Base-by-base conservation (phyloP, 2,113 vertebrate species). In the Lepus americanus region DNA sequence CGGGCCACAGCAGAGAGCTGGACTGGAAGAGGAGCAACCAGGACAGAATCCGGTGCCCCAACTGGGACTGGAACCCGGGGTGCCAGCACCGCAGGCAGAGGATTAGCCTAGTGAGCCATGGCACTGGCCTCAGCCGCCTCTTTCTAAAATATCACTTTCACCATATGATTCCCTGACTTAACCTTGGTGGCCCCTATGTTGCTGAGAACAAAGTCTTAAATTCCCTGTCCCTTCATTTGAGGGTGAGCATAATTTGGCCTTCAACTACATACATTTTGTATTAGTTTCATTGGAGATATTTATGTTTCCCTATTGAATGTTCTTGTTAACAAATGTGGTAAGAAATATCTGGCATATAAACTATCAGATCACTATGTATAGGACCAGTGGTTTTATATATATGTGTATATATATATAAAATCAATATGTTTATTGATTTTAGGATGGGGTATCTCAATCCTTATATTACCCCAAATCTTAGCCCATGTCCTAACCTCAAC, bases 241-340 rank as follows among this genome's bases (percentile, higher is more conserved):
- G 69, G 23, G 79, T 25, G 74, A 66, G 33, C 82, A 27, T 82
- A 90, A 49, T 77, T 14, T 59, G 12, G 16, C 11, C 27, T 95
- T 59, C 29, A 63, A 51, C 73, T 77, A 77, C 70, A 86, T 66
- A 76, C 53, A 74, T 83, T 87, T 92, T 83, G 74, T 74, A 14
- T 39, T 63, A n/a, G 20, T 78, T 92, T 89, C 8, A 66, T 31
- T 69, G 49, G 95, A 77, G 11, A 33, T 64, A 91, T 69, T 73
- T 0, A 61, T 80, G 82, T 86, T 79, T 87, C 7, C 61, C 27
- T 74, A 2, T 61, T 61, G 17, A 79, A 44, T 2, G 63, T 78
- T 84, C 25, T 87, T 61, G 83, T n/a, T 67, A 39, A 81, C 89
- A 89, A 93, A 36, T 82, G 67, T 87, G n/a, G 31, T 16, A 66